phyloP scores from a whole-genome alignment of 2,113 vertebrate genomes.

The Manacus vitellinus region DNA sequence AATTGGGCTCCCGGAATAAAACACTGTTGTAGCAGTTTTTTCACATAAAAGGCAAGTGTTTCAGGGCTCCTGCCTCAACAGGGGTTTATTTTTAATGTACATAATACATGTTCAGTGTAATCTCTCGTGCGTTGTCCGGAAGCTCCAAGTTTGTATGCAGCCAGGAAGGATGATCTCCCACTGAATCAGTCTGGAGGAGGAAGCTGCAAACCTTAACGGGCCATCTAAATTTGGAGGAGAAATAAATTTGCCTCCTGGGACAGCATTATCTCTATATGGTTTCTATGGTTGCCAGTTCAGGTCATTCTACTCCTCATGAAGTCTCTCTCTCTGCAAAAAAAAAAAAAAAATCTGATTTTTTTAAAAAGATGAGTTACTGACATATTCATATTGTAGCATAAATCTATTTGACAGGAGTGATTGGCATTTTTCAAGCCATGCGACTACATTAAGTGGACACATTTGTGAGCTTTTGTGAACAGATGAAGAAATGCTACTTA shows the following conservation, averaged over 20 bases:
- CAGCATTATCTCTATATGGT: not conserved
- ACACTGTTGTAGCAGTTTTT: conserved; percentile 10
- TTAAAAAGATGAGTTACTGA: not conserved
- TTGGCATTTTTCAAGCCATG: not conserved
- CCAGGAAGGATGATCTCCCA: not conserved
- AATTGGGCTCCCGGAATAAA: conserved; percentile 38
- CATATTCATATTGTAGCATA: not conserved
- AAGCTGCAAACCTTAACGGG: not conserved
- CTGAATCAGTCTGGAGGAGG: not conserved
- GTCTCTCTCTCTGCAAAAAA: not conserved
- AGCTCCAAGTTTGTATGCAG: not conserved
- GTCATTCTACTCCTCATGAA: not conserved
- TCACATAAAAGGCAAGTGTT: conserved; percentile 32
- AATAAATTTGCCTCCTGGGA: not conserved
- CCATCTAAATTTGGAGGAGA: not conserved
- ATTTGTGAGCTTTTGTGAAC: not conserved
- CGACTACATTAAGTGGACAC: not conserved
- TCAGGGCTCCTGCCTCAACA: not conserved
- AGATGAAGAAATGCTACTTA: not conserved
- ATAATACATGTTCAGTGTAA: not conserved
- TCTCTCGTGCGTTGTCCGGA: not conserved
- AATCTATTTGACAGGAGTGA: not conserved
- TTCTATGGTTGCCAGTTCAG: not conserved
- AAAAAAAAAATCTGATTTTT: not conserved
- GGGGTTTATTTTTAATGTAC: not conserved